phyloP scores from a whole-genome alignment of 2,888 invertebrate species.

The Linyphia triangularis region DNA sequence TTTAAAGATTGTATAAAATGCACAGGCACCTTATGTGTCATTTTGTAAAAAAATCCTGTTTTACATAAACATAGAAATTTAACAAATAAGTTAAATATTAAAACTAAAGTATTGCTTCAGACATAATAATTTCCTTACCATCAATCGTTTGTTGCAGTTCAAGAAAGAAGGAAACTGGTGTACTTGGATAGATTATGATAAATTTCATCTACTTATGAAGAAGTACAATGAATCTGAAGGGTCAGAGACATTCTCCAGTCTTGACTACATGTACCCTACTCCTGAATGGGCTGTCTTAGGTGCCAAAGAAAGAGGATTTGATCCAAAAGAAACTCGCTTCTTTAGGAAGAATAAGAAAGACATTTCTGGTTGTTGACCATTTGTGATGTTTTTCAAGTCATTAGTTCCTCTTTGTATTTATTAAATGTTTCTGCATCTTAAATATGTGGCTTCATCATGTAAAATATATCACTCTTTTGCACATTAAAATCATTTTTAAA shows the following conservation, averaged over 20 bases:
- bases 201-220: constrained; percentile 81
- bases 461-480: constrained; percentile 14
- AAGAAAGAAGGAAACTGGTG: constrained; percentile 82
- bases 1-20: too few relatives aligned
- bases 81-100: too few relatives aligned
- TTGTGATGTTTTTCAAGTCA: neutral
- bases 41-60: too few relatives aligned
- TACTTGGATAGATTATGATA: constrained; percentile 83
- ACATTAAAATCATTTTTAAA: constrained; percentile 14
- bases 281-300: constrained; percentile 83
- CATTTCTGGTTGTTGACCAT: constrained; percentile 79
- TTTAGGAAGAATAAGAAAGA: constrained; percentile 79
- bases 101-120: too few relatives aligned
- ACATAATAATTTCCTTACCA: too few relatives aligned
- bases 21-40: too few relatives aligned
- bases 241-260: constrained; percentile 80
- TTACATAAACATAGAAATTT: too few relatives aligned
- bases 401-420: neutral
- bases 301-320: constrained; percentile 82
- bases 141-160: too few relatives aligned
- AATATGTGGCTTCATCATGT: neutral
- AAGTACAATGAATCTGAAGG: constrained; percentile 80
- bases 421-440: neutral
- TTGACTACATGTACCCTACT: constrained; percentile 82
- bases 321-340: constrained; percentile 82